Evolutionary conservation across 2,113 vertebrate genomes (phyloP).

Genomic region (Gambusia affinis): DNA sequence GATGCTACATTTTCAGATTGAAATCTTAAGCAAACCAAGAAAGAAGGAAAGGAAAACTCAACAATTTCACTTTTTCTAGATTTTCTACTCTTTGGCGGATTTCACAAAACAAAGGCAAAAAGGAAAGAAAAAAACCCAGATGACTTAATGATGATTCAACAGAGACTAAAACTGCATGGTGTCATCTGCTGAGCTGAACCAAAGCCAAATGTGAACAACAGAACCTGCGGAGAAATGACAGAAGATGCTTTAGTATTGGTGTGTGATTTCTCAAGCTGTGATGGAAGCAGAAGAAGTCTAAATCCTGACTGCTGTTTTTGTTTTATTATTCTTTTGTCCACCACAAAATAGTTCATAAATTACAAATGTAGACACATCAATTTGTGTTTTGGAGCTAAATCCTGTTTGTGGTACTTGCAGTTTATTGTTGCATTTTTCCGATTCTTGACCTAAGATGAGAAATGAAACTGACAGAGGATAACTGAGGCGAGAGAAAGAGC

Average conservation of each 20-base stretch:
- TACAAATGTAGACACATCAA: neutral
- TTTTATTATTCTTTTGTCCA: too few relatives aligned
- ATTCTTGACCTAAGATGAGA: constrained; percentile 11
- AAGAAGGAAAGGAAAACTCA: neutral
- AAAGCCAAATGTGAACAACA: neutral
- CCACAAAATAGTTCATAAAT: neutral
- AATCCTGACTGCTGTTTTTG: neutral
- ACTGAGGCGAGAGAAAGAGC: constrained; percentile 11
- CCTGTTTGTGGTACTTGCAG: neutral
- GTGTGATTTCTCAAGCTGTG: neutral
- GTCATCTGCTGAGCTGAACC: neutral
- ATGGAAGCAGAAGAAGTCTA: neutral
- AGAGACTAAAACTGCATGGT: neutral
- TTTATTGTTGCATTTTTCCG: constrained; percentile 18
- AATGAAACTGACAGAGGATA: constrained; percentile 38
- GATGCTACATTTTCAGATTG: constrained; percentile 27
- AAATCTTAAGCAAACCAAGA: neutral
- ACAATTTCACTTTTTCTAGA: neutral
- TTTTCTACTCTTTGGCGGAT: neutral
- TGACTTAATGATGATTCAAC: neutral
- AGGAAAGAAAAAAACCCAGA: neutral
- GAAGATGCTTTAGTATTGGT: neutral
- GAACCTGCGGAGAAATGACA: too few relatives aligned
- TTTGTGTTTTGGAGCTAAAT: neutral
- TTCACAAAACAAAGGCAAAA: neutral